phyloP scores from a whole-genome alignment of 2,888 invertebrate genomes.

The Ophion ellenae region DNA sequence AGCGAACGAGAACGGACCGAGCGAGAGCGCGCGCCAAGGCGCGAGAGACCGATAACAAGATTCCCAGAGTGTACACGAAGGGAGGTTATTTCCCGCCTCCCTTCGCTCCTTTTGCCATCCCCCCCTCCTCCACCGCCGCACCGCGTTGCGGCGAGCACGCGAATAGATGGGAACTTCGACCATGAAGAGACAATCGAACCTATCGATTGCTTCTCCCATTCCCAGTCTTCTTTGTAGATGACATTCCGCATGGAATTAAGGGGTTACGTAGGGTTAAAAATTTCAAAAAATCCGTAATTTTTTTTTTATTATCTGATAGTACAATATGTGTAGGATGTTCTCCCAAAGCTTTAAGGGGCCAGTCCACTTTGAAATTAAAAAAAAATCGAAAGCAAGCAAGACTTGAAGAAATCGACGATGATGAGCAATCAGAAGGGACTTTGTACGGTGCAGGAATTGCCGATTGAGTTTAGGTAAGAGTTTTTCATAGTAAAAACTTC shows the following conservation, averaged over 20 bases:
- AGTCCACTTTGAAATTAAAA: too few species aligned
- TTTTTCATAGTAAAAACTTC: too few species aligned
- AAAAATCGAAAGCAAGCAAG: too few species aligned
- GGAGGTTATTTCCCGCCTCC: constrained; percentile 39
- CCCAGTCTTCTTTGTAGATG: not conserved
- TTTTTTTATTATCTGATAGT: too few species aligned
- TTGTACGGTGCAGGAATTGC: too few species aligned
- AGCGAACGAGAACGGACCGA: constrained; percentile 35
- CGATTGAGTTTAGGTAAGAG: too few species aligned
- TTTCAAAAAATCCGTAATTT: too few species aligned
- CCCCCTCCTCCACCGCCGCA: constrained; percentile 11
- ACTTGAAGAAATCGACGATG: too few species aligned
- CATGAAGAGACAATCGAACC: constrained; percentile 64
- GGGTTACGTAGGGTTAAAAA: not conserved
- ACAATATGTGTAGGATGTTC: too few species aligned
- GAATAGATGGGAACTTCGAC: constrained; percentile 35
- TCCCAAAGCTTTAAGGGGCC: too few species aligned
- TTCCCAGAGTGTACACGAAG: constrained; percentile 54
- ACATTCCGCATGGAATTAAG: not conserved
- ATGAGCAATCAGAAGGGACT: too few species aligned
- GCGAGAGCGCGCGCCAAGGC: constrained; percentile 47
- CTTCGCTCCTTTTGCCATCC: constrained; percentile 12
- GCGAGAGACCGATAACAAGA: constrained; percentile 65
- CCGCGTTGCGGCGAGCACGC: constrained; percentile 22
- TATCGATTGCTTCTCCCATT: constrained; percentile 56